phyloP scores from a whole-genome alignment of 2,113 vertebrate genomes.

The Anguilla japonica region DNA sequence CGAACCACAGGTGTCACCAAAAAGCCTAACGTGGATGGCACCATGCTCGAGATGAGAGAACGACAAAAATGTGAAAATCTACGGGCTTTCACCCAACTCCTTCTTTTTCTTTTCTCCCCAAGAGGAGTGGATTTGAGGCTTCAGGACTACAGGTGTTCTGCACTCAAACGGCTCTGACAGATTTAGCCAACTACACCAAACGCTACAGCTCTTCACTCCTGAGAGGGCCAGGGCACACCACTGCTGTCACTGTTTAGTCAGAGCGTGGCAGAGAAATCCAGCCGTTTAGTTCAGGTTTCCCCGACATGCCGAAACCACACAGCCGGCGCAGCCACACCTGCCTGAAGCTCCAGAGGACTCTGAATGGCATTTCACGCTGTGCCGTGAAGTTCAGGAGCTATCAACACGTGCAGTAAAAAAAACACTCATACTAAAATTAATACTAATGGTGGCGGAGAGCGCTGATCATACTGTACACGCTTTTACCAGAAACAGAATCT shows the following conservation, averaged over 20 bases:
- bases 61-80: neutral
- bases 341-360: neutral
- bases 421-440: neutral
- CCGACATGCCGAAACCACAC: neutral
- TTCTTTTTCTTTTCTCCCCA: neutral
- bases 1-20: neutral
- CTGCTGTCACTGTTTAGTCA: neutral
- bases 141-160: neutral
- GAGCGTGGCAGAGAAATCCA: neutral
- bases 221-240: neutral
- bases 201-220: neutral
- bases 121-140: neutral
- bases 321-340: neutral
- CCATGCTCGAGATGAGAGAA: neutral
- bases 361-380: neutral
- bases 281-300: neutral
- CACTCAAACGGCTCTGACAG: neutral
- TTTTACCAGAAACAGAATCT: neutral
- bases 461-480: slow-evolving; percentile 20
- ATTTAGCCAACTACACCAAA: neutral
- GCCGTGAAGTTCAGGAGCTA: neutral
- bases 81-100: neutral
- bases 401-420: neutral
- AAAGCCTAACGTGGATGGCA: neutral
- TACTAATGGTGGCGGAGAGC: neutral